Evolutionary conservation across 2,797 vertebrate species (phyloP), one percentile per base, ranked within the genome.

Genomic region (Pangasius mekongensis): DNA sequence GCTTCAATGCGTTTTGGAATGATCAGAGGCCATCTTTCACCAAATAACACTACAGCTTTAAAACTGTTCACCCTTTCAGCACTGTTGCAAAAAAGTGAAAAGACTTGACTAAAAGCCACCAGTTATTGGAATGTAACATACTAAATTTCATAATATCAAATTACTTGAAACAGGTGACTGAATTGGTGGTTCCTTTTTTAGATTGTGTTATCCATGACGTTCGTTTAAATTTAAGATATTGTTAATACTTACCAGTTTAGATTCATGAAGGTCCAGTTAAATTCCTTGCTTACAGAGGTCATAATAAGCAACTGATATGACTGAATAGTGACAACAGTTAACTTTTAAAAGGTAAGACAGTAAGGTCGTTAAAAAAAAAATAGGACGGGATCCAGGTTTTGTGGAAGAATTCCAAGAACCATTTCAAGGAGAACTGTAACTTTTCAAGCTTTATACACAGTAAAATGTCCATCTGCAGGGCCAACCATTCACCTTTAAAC

Each of bases 1-100:
- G 93, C 91, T 95, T 95, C 93, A 91, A 92, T 93, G 95, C 94
- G 93, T 94, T 90, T 93, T 90, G 87, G 93, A 93, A 96, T 94
- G 94, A 96, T 96, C 91, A 52, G 91, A 91, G 88, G 90, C 93
- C 83, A 93, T 95, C 89, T 94, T 94, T 95, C 93, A 95, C 90
- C 83, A 74, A 11, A 89, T 86, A 62, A 91, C 91, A 93, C 92
- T 89, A 49, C 88, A 56, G 86, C 81, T 90, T 88, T 90, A 88
- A 91, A 88, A 89, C 36, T n/a, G 49, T 83, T 88, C 77, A 52
- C 88, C 24, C 81, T 85, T 91, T 88, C 76, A 86, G 77, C 49
- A 81, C 47, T 39, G 24, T 36, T 47, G 56, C 24, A 74, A 49
- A 62, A 52, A 85, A 20, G 47, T 54, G 30, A 67, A 67, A 49